Evolutionary conservation across 1,140 invertebrate species (phyloP), one percentile per base, ranked within the genome.

Genomic region (Zeugodacus cucurbitae): DNA sequence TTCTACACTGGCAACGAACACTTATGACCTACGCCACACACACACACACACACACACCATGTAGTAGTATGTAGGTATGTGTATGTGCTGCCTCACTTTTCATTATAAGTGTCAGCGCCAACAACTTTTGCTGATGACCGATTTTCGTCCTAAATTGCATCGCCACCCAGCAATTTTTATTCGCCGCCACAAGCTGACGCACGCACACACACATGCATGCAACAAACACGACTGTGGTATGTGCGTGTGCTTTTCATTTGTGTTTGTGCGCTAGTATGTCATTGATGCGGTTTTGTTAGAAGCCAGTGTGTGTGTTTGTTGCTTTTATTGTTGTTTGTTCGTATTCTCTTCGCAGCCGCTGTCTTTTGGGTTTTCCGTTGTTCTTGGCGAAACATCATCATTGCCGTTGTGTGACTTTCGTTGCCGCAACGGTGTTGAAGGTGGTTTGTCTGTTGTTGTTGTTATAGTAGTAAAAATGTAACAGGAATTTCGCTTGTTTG

Each of bases 141-240:
- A 82, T 82, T 82, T 82, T 82, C 48, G 74, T 82, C n/a, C 41
- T 82, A 82, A 82, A 82, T 82, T 82, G 74, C 41, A 82, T 26
- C n/a, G 44, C 74, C 74, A 48, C 74, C 37, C 74, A 48, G 22
- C 37, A 82, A 82, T 48, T 82, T 82, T 82, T 44, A 82, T 82
- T 82, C n/a, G n/a, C 58, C 17, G n/a, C n/a, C 58, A 62, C 58
- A 62, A 59, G 22, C 58, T 59, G 58, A 6, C 58, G n/a, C 20
- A 3, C 54, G 3, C 58, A 62, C 6, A 22, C 10, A 62, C 22
- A n/a, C n/a, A n/a, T n/a, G n/a, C n/a, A n/a, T n/a, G n/a, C n/a
- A 62, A 62, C 22, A 26, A 26, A 54, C 48, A 54, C 14, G 3
- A 54, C 48, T 0, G 4, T 20, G 48, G 0, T 17, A 62, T 26